Base-by-base conservation (phyloP, 1,140 invertebrate species). In the Megathymus violae region DNA sequence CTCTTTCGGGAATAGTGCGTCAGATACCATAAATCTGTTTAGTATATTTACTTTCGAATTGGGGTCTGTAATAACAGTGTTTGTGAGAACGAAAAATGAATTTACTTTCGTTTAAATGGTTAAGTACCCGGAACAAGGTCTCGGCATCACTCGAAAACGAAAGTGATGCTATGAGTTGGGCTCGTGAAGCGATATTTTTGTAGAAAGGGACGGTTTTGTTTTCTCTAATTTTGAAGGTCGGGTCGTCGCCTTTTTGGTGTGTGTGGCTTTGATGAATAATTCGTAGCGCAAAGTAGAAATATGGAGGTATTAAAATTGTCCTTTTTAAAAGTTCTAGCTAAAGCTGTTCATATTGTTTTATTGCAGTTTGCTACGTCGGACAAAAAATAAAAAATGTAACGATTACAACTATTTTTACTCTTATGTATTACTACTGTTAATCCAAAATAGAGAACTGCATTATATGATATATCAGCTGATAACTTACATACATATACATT, bases 31-130 rank as follows among this genome's bases (percentile, higher is more conserved):
- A 54, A 27, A 19, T 34, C 14, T 25, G 47, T 68, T 62, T 41
- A 44, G 47, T 43, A 60, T 68, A 63, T 68, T 68, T 68, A 54
- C 66, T 68, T 63, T 63, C 61, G 54, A 68, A 50, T 63, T 54
- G 44, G 56, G 58, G 40, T 9, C 3, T 17, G 52, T 58, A 58
- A 40, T 54, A 67, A 60, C 54, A 58, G 52, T 51, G 65, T 62
- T 63, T 67, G 47, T 56, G 41, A 36, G 51, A 3, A 62, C 54
- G 47, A 52, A 59, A 52, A 68, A 68, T 63, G 52, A 56, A 56
- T 31, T 62, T 58, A 59, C 65, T 67, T 67, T 67, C 65, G 60
- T 62, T 63, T 52, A 56, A 56, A 22, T 43, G 51, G n/a, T 56
- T 56, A 56, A 43, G 51, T 43, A 43, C 51, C 51, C 51, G 51